phyloP scores from a whole-genome alignment of 2,113 vertebrate genomes.

The Nematolebias whitei region DNA sequence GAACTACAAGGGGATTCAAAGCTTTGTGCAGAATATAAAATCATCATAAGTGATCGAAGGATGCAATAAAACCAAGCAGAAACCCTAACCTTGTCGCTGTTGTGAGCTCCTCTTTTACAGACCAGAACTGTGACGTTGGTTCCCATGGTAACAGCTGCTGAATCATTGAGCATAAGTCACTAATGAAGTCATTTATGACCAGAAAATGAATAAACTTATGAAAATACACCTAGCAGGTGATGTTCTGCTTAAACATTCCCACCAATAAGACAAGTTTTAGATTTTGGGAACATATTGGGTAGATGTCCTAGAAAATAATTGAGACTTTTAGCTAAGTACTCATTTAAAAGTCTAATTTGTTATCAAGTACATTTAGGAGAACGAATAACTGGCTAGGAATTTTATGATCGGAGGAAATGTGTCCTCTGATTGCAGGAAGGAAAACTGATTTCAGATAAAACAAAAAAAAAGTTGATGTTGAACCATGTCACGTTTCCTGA shows the following conservation, averaged over 20 bases:
- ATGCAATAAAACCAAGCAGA: not conserved
- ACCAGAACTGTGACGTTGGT: not conserved
- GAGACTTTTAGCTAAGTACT: not conserved
- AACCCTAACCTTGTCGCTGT: not conserved
- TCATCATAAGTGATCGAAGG: not conserved
- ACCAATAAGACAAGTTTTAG: not conserved
- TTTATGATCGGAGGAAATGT: constrained; percentile 12
- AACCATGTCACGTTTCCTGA: no score
- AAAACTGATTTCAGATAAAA: not conserved
- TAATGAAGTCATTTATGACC: not conserved
- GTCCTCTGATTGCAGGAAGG: constrained; percentile 16
- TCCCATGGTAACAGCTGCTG: not conserved
- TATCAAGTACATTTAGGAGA: not conserved
- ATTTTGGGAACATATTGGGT: no score
- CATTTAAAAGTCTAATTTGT: no score
- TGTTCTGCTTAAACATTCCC: not conserved
- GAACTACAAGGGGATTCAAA: not conserved
- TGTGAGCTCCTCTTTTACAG: not conserved
- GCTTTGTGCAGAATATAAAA: not conserved
- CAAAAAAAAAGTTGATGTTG: no score
- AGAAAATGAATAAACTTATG: not conserved
- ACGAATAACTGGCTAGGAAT: not conserved
- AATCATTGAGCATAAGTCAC: not conserved
- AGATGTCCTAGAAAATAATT: no score
- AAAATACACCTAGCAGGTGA: not conserved